These are phyloP conservation scores for Plusia festucae DNA, from an alignment of 2,888 invertebrate genomes.

Conservation along the genomic window DNA sequence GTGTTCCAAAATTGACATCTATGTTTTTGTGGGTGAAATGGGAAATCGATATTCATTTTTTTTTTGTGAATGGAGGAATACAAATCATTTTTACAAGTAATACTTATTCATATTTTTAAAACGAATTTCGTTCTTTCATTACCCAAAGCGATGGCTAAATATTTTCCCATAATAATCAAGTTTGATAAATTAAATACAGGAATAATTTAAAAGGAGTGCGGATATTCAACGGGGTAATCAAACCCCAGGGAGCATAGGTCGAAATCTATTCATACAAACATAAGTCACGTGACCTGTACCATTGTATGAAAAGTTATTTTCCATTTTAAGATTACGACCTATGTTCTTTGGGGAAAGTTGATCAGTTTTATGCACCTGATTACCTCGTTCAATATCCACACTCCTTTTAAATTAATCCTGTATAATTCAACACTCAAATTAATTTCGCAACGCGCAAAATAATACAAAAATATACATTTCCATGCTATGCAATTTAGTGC, in stretches of 20 bases:
- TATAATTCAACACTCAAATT: conserved; percentile 54
- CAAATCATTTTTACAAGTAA: neutral
- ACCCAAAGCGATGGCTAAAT: neutral
- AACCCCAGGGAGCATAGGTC: no score
- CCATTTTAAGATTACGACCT: no score
- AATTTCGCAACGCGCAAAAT: conserved; percentile 53
- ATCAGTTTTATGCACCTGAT: no score
- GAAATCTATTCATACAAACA: no score
- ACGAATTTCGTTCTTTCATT: neutral
- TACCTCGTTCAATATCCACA: no score
- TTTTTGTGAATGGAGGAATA: neutral
- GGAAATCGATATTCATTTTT: neutral
- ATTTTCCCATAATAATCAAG: conserved; percentile 38
- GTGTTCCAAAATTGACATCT: neutral
- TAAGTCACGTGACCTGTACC: no score
- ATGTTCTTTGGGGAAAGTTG: no score
- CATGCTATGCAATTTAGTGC: conserved; percentile 77
- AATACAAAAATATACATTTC: conserved; percentile 59
- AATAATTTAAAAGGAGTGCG: no score
- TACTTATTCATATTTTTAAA: neutral
- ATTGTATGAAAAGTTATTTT: no score
- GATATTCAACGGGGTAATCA: no score
- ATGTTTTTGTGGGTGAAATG: neutral
- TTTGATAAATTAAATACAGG: no score
- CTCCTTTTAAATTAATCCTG: no score